Evolutionary conservation across 2,797 vertebrate species (phyloP).

Genomic region (Orientallactaga sibirica): DNA sequence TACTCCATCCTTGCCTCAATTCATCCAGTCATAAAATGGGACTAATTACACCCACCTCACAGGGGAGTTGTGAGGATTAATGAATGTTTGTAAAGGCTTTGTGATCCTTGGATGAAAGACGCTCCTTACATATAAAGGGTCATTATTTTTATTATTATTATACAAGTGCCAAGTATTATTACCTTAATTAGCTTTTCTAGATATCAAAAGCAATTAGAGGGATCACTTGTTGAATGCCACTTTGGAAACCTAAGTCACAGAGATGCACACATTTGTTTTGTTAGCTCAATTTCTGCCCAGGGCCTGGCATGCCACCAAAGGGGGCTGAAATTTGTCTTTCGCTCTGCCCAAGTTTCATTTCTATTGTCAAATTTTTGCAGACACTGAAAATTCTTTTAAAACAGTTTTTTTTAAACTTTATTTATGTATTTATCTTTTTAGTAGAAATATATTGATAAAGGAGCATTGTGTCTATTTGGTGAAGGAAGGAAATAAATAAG

Average conservation of each 20-base stretch:
- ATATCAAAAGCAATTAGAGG: conserved; percentile 84
- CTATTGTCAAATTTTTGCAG: not conserved
- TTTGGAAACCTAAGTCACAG: conserved; percentile 77
- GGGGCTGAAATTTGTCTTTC: conserved; percentile 41
- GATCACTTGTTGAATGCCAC: conserved; percentile 71
- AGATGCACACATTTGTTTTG: conserved; percentile 50
- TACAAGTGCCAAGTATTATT: conserved; percentile 84
- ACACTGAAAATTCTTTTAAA: conserved; percentile 69
- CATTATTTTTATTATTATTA: conserved; percentile 86
- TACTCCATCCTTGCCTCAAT: conserved; percentile 77
- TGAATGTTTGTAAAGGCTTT: conserved; percentile 86
- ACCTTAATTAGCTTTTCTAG: conserved; percentile 86
- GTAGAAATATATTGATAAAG: not conserved
- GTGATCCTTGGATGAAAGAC: conserved; percentile 85
- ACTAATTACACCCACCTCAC: conserved; percentile 84
- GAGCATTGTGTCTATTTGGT: not conserved
- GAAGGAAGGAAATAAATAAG: not conserved
- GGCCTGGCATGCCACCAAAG: not conserved
- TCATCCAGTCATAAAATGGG: conserved; percentile 82
- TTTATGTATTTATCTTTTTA: not conserved
- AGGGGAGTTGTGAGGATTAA: conserved; percentile 84
- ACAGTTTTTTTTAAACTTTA: not conserved
- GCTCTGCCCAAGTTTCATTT: conserved; percentile 51
- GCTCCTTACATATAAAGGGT: conserved; percentile 86
- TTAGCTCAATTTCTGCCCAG: not conserved